Conservation (phyloP, 2,888 invertebrate genomes). For the Taphrorychus bicolor region DNA sequence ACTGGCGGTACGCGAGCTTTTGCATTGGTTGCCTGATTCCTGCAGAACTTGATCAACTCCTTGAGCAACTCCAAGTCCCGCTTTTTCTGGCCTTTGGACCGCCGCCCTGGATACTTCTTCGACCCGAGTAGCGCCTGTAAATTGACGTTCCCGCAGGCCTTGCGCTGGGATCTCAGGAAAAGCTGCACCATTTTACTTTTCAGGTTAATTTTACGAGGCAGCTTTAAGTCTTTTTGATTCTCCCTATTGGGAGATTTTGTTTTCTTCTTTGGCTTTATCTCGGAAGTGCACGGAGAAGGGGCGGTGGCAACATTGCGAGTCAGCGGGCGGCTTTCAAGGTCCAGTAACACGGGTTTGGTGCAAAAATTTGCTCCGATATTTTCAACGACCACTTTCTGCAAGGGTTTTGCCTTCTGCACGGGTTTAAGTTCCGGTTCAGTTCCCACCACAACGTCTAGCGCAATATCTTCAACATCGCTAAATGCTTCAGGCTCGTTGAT, state of each 20-base stretch:
- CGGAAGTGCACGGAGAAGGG: too few species aligned
- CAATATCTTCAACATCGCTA: slow-evolving; percentile 3
- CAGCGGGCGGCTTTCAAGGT: too few species aligned
- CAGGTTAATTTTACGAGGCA: not conserved
- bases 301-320: too few species aligned
- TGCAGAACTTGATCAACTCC: slow-evolving; percentile 6
- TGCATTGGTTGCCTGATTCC: not conserved
- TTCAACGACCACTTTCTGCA: not conserved
- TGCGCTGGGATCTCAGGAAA: not conserved
- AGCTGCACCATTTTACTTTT: not conserved
- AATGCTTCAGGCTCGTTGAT: too few species aligned
- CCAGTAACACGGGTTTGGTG: too few species aligned
- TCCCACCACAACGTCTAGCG: not conserved
- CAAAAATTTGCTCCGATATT: not conserved
- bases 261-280: too few species aligned
- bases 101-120: not conserved
- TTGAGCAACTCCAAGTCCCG: not conserved
- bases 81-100: not conserved
- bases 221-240: not conserved
- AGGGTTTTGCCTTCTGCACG: not conserved
- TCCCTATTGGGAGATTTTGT: not conserved
- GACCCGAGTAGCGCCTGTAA: not conserved
- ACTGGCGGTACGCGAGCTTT: slow-evolving; percentile 6
- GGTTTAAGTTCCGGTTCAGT: not conserved
- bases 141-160: not conserved